phyloP scores from a whole-genome alignment of 1,140 invertebrate species.

The Drosophila albomicans region DNA sequence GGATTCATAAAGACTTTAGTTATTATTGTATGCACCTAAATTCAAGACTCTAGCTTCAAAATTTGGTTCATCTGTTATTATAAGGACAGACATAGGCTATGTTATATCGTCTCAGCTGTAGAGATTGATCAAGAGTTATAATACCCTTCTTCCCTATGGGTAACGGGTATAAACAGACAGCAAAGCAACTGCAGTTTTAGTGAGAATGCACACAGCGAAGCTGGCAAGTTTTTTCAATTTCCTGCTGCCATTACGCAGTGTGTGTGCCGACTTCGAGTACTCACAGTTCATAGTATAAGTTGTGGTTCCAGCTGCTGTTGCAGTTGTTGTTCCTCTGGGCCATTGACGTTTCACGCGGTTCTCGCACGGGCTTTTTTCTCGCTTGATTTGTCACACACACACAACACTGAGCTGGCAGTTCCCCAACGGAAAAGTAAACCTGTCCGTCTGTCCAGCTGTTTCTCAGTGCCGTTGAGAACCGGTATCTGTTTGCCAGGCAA shows the following conservation, averaged over 20 bases:
- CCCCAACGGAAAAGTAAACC: conserved; percentile 67
- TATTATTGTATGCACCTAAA: too few species aligned
- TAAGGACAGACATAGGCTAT: too few species aligned
- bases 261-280: conserved; percentile 1
- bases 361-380: conserved; percentile 55
- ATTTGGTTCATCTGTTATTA: too few species aligned
- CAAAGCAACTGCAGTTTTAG: conserved; percentile 17
- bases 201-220: conserved; percentile 28
- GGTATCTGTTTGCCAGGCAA: conserved; percentile 61
- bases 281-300: conserved; percentile 13
- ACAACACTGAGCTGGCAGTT: conserved; percentile 3
- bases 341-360: conserved; percentile 74
- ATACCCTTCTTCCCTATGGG: too few species aligned
- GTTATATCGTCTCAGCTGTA: too few species aligned
- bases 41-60: too few species aligned
- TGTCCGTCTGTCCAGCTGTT: conserved; percentile 50
- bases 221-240: conserved; percentile 73
- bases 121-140: too few species aligned
- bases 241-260: conserved; percentile 69
- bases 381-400: conserved; percentile 80
- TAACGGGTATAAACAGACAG: conserved; percentile 16
- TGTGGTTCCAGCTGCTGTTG: conserved; percentile 19
- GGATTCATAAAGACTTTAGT: too few species aligned
- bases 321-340: conserved; percentile 53
- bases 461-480: conserved; percentile 66